These are phyloP conservation scores for Iselma pallidipennis DNA, from an alignment of 2,888 invertebrate species.

Conservation along the genomic window DNA sequence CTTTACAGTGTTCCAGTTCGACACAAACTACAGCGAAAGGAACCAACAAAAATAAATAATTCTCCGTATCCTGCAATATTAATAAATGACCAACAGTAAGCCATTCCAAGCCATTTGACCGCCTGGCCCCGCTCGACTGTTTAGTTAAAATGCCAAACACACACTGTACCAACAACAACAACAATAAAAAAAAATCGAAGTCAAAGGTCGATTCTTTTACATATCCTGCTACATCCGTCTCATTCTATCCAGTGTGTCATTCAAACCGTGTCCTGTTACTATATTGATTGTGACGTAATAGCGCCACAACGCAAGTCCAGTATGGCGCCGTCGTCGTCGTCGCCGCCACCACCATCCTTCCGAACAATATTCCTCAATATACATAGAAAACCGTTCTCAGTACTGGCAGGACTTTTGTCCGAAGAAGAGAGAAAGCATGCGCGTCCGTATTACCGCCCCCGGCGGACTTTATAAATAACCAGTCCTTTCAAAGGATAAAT, in stretches of 20 bases:
- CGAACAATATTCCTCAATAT: background rate
- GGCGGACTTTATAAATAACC: conserved; percentile 1
- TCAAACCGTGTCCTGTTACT: conserved; percentile 28
- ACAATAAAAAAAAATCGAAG: background rate
- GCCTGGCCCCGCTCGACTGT: background rate
- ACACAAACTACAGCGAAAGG: background rate
- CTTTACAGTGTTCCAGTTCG: too few species aligned
- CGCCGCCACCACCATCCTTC: conserved; percentile 15
- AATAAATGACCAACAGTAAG: background rate
- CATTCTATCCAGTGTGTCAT: conserved; percentile 1
- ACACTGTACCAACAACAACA: background rate
- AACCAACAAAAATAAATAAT: background rate
- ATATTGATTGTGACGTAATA: conserved; percentile 55
- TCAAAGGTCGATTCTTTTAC: background rate
- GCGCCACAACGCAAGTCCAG: conserved; percentile 50
- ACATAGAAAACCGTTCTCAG: conserved; percentile 16
- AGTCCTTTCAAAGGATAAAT: background rate
- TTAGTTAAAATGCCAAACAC: background rate
- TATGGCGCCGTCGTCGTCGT: conserved; percentile 44
- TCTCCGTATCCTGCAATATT: background rate
- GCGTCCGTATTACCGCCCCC: conserved; percentile 18
- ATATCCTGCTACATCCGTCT: background rate
- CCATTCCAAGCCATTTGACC: background rate
- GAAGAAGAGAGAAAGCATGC: conserved; percentile 34
- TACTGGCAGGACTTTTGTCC: conserved; percentile 29